Base-by-base conservation (phyloP, 2,888 invertebrate species). In the Unio pictorum region DNA sequence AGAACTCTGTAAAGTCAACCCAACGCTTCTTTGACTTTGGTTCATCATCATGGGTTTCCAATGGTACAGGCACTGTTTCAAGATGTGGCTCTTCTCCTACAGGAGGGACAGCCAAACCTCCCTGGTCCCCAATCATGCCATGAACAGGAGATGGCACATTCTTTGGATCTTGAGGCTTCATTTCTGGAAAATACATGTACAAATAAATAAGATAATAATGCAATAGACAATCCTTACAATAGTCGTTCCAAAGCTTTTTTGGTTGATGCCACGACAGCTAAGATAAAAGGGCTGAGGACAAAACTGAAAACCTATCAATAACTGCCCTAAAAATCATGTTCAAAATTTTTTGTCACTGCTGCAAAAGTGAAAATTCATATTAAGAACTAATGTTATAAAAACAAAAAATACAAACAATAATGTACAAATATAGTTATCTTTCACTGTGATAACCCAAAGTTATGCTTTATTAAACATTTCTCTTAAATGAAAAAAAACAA, bases 1-100 rank as follows among this genome's bases (percentile, higher is more conserved):
- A 85, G 79, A 90, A 88, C 68, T 82, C 76, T 20, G 89, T 87
- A 78, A 87, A 89, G 71, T 90, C 89, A 81, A 90, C 87, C 90
- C 90, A 90, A 23, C 86, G 75, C 63, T 88, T 85, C 74, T 84
- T 84, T 28, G 82, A 71, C 68, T 82, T 84, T 1, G 74, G 72
- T 0, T 70, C 60, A 7, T 69, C 76, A 58, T 70, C 74, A 2
- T 67, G 63, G 26, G 55, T 23, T 15, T 64, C 61, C 54, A 55
- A 45, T 30, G 63, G 58, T 34, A 73, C 74, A 11, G 67, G 69
- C 11, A 56, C 64, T 20, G 64, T 70, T 30, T 66, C 68, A 18
- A 69, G 67, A 18, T 67, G 64, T 18, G 73, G 61, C 15, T 69
- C 72, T 54, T 76, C 71, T 57, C 75, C 82, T 45, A 74, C 79